A percentile compares a stretch with the other conserved stretches of the same genome.
These are phyloP conservation scores for Morphnarchus princeps DNA, from an alignment of 2,113 vertebrate genomes.

Conservation along the genomic window DNA sequence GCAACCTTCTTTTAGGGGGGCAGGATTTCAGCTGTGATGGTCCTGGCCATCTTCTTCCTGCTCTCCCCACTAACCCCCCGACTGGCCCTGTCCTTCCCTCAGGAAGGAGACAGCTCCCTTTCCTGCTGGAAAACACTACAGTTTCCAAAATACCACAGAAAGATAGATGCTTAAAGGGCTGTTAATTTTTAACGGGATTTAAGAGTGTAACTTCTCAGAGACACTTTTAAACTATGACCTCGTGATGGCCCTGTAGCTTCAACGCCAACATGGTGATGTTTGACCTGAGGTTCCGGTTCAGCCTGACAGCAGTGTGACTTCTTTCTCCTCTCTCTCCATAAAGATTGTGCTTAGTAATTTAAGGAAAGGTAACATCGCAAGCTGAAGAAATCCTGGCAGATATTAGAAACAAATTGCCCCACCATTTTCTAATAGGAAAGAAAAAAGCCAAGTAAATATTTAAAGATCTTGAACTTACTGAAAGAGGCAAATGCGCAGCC, in stretches of 20 bases:
- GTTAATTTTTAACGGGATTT: background rate
- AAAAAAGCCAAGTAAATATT: background rate
- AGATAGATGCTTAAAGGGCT: background rate
- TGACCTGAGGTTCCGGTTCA: background rate
- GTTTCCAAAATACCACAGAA: background rate
- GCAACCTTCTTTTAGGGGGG: background rate
- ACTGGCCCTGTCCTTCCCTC: background rate
- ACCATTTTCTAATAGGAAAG: background rate
- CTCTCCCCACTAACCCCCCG: fast-evolving
- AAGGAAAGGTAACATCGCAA: background rate
- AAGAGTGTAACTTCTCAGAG: background rate
- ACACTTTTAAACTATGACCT: background rate
- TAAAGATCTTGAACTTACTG: background rate
- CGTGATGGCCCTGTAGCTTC: background rate
- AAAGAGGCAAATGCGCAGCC: background rate
- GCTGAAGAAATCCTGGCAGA: background rate
- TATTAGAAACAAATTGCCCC: background rate
- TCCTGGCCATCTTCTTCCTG: background rate
- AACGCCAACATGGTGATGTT: background rate
- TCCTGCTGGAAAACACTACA: fast-evolving
- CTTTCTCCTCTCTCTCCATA: background rate
- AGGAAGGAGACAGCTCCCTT: background rate
- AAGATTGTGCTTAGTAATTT: background rate
- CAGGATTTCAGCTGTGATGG: background rate
- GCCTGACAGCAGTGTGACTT: fast-evolving